A percentile compares a stretch with the other conserved stretches of the same genome.
phyloP scores from a whole-genome alignment of 1,140 invertebrate genomes.

The Trachymyrmex septentrionalis region DNA sequence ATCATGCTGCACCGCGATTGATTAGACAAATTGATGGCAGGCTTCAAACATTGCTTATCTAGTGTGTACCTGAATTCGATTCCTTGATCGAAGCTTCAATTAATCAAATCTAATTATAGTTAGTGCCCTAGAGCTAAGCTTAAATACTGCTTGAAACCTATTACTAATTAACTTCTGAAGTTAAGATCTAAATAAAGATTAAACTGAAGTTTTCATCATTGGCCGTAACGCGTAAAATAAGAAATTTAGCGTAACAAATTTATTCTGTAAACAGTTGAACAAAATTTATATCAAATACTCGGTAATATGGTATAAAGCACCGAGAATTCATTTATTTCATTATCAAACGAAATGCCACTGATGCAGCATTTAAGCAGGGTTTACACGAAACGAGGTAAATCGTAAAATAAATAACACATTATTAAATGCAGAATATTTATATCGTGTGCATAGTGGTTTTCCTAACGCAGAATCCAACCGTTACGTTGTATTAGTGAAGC shows the following conservation, averaged over 20 bases:
- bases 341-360: constrained; percentile 34
- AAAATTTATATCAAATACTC: constrained; percentile 48
- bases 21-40: constrained; percentile 25
- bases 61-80: constrained; percentile 4
- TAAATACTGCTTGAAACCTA: neutral
- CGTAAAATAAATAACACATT: constrained; percentile 49
- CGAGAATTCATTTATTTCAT: constrained; percentile 49
- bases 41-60: constrained; percentile 36
- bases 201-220: constrained; percentile 16
- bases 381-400: constrained; percentile 38
- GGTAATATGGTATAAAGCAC: neutral
- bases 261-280: constrained; percentile 3
- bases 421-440: constrained; percentile 56
- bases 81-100: constrained; percentile 44
- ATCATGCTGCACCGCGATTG: neutral
- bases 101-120: constrained; percentile 45
- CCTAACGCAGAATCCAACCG: neutral
- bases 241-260: constrained; percentile 44
- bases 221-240: neutral
- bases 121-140: constrained; percentile 21
- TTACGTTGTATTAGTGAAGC: constrained; percentile 32
- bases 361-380: constrained; percentile 29
- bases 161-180: neutral
- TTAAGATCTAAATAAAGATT: constrained; percentile 14
- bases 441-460: constrained; percentile 11